These are phyloP conservation scores for Macrophya alboannulata DNA, from an alignment of 2,888 invertebrate genomes.

Conservation along the genomic window DNA sequence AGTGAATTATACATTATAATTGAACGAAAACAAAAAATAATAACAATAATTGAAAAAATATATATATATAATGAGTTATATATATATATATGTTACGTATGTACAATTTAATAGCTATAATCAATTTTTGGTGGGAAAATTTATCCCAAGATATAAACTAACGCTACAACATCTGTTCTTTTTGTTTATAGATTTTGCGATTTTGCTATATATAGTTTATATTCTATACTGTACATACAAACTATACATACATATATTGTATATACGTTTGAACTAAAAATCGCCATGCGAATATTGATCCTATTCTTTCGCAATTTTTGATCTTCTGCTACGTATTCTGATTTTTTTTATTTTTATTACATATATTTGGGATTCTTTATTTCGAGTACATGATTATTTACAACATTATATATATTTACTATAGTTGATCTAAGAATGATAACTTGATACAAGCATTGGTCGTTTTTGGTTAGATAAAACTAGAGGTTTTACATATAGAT, in stretches of 20 bases:
- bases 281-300: neutral
- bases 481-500: neutral
- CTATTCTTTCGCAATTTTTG: neutral
- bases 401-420: neutral
- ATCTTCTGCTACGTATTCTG: neutral
- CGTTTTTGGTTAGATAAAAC: conserved; percentile 9
- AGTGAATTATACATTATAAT: neutral
- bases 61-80: too few species aligned
- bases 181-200: neutral
- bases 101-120: too few species aligned
- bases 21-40: too few species aligned
- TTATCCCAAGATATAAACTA: neutral
- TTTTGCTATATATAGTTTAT: too few species aligned
- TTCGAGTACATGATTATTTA: conserved; percentile 12
- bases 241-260: too few species aligned
- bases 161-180: neutral
- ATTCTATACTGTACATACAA: too few species aligned
- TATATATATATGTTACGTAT: neutral
- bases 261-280: neutral
- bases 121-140: neutral
- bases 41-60: too few species aligned
- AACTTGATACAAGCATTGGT: conserved; percentile 17
- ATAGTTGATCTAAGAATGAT: neutral
- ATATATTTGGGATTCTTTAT: neutral
- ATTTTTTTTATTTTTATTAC: too few species aligned